Base-by-base conservation (phyloP, 1,140 invertebrate genomes). In the Acyrthosiphon pisum region DNA sequence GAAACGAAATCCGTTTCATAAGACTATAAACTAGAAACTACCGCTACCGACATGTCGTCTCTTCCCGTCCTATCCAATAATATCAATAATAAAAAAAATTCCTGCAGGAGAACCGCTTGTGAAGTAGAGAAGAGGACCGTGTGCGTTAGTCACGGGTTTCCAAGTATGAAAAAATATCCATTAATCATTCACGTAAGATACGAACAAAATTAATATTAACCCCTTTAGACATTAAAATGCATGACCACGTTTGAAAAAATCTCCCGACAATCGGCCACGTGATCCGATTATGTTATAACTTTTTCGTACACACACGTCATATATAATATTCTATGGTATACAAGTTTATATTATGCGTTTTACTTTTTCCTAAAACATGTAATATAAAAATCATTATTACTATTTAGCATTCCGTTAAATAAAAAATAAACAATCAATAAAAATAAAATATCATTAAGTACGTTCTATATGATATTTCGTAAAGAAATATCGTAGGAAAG, bases 231-330 rank as follows among this genome's bases (percentile, higher is more conserved):
- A 53, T 89, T 89, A 56, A 56, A 89, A 89, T 89, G 50, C 56
- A 89, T 35, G 88, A 37, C 50, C 88, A 89, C 88, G 50, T 53
- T 53, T 89, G n/a, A 41, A 89, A 60, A 56, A 89, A 89, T 56
- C 88, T 37, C 88, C 50, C 35, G 35, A 89, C 50, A 56, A 37
- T 89, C 88, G 35, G n/a, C 48, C 50, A 56, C 88, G 88, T 89
- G 88, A 56, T 89, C 88, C 88, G 88, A 89, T 41, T 89, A 41
- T 53, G 14, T 53, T 89, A 89, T 53, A 53, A 88, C 41, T 26
- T 26, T 86, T 84, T 44, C 14, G 14, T n/a, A 35, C 41, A 9
- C 22, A 86, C 26, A 30, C 30, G 46, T 50, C 23, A 18, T 76
- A n/a, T 76, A 76, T 6, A 18, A n/a, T 76, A 18, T n/a, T n/a